Evolutionary conservation across 2,888 invertebrate species (phyloP).

Genomic region (Stenolophus ochropezus): DNA sequence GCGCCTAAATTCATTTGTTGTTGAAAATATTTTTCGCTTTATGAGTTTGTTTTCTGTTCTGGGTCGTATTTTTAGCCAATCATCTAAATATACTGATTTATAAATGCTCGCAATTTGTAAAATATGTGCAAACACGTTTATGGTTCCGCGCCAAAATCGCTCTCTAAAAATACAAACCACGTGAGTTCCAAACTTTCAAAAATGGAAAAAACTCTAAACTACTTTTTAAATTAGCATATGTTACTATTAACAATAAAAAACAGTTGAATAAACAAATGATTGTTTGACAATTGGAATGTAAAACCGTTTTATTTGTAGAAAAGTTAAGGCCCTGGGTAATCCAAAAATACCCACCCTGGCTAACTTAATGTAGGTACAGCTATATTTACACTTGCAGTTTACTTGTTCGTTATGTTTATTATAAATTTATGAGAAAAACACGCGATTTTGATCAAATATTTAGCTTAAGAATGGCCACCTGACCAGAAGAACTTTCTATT

Average conservation of each 20-base stretch:
- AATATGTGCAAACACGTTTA: conserved; percentile 12
- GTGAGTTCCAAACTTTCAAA: neutral
- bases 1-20: neutral
- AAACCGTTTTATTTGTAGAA: conserved; percentile 38
- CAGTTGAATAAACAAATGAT: neutral
- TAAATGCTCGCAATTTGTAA: neutral
- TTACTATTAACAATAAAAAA: neutral
- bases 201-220: neutral
- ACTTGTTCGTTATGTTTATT: neutral
- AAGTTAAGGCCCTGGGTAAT: conserved; percentile 31
- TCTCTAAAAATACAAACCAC: neutral
- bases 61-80: conserved; percentile 9
- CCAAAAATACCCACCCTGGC: conserved; percentile 48
- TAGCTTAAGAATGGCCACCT: neutral
- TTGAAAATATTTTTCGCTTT: neutral
- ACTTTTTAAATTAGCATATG: neutral
- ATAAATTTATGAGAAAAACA: neutral
- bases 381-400: conserved; percentile 46
- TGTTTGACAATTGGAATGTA: neutral
- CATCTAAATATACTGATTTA: conserved; percentile 9
- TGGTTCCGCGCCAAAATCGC: neutral
- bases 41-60: neutral
- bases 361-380: conserved; percentile 3
- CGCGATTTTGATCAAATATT: neutral
- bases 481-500: neutral